Conservation (phyloP, 2,113 vertebrate species). For the Eleginops maclovinus region DNA sequence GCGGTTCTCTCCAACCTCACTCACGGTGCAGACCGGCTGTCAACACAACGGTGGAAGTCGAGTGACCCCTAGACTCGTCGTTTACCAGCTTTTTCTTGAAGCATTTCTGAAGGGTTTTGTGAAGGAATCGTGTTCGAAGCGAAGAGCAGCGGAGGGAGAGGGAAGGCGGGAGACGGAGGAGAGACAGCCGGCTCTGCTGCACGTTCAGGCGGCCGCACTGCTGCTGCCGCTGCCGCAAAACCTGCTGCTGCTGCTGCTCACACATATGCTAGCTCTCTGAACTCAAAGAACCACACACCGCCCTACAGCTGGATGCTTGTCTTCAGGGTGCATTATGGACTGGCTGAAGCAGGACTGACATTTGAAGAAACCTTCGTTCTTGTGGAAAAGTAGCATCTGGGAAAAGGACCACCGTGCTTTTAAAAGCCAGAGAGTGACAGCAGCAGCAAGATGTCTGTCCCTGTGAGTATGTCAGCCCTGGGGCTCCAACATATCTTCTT, state of each 20-base stretch:
- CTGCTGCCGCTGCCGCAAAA: slow-evolving; percentile 12
- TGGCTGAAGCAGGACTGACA: slow-evolving; percentile 38
- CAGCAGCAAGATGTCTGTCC: slow-evolving; percentile 73
- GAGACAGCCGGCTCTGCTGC: slow-evolving; percentile 13
- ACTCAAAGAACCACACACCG: not conserved
- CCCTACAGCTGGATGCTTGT: not conserved
- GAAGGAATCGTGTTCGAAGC: not conserved
- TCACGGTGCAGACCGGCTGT: not conserved
- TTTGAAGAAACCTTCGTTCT: not conserved
- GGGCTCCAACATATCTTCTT: not conserved
- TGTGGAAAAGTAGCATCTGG: slow-evolving; percentile 16
- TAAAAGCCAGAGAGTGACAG: slow-evolving; percentile 14
- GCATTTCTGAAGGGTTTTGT: not conserved
- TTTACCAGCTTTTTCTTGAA: not conserved
- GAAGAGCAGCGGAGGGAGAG: not conserved
- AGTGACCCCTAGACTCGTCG: not conserved
- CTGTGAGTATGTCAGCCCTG: slow-evolving; percentile 63
- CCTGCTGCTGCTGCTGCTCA: not conserved
- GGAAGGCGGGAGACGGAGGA: not conserved
- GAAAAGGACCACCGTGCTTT: not conserved
- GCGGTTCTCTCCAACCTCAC: slow-evolving; percentile 2
- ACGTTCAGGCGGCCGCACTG: slow-evolving; percentile 30
- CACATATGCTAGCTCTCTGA: not conserved
- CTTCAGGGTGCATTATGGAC: slow-evolving; percentile 2
- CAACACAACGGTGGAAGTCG: not conserved